Conservation (phyloP, 2,113 vertebrate genomes). For the Clinocottus analis region DNA sequence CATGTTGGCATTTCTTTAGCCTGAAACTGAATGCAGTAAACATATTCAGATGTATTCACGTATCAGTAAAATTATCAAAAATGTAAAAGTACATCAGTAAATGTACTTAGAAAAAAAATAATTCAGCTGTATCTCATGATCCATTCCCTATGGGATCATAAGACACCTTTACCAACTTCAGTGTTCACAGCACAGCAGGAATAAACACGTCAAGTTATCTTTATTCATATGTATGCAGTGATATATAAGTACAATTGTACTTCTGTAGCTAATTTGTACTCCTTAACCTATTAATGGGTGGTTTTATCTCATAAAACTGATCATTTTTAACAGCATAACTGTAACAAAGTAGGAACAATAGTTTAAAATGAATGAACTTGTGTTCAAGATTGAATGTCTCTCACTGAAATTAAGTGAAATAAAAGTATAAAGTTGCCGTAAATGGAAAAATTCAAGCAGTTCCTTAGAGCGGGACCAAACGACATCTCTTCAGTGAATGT, state of each 20-base stretch:
- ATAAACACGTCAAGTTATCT: not conserved
- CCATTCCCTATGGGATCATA: not conserved
- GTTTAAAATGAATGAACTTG: not conserved
- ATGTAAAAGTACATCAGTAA: not conserved
- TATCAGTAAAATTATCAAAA: not conserved
- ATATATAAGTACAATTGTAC: not conserved
- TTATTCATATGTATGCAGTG: not conserved
- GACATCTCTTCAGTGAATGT: constrained; percentile 3
- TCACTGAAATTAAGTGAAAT: not conserved
- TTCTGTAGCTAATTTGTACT: not conserved
- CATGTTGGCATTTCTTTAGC: not conserved
- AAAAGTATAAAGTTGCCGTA: not conserved
- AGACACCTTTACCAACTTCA: not conserved
- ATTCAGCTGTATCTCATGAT: not conserved
- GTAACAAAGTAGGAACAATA: not conserved
- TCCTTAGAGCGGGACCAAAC: not conserved
- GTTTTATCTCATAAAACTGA: not conserved
- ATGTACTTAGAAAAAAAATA: not conserved
- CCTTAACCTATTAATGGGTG: not conserved
- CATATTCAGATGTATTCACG: not conserved
- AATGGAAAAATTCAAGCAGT: not conserved
- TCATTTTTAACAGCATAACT: not conserved
- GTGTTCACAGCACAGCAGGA: not conserved
- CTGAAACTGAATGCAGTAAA: not conserved
- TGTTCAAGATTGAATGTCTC: not conserved